Conservation (phyloP, 1,140 invertebrate species). For the Caenorhabditis briggsae region DNA sequence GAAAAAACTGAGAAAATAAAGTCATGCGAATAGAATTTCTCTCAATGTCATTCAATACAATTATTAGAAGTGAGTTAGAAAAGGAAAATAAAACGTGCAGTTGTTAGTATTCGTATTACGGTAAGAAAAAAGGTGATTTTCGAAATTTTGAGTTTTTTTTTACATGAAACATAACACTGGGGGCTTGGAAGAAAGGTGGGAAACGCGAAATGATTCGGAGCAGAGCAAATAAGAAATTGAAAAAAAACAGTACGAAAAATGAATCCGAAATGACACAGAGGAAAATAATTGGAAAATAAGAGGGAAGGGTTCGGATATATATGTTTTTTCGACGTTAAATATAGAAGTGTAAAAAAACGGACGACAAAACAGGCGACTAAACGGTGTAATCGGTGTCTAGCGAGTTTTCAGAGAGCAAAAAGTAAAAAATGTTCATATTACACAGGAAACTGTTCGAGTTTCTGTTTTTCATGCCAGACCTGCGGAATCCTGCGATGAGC, state of each 20-base stretch:
- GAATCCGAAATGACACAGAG: constrained; percentile 52
- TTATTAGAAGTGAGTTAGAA: not conserved
- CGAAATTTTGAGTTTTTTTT: not conserved
- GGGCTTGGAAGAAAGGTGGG: constrained; percentile 8
- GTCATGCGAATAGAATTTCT: not conserved
- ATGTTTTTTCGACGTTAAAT: not conserved
- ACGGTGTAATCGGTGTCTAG: constrained; percentile 53
- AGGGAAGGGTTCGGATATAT: not conserved
- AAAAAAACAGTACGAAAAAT: constrained; percentile 2
- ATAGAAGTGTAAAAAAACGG: constrained; percentile 42
- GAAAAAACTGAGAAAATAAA: not conserved
- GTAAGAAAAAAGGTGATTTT: not conserved
- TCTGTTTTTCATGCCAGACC: constrained; percentile 52
- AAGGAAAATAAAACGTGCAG: no score
- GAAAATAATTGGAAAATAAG: constrained; percentile 17
- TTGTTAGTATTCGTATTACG: constrained; percentile 13
- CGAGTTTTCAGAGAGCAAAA: not conserved
- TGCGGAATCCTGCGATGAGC: constrained; percentile 56
- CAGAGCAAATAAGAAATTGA: constrained; percentile 17
- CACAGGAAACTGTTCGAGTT: not conserved
- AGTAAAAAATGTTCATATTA: not conserved
- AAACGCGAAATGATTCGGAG: constrained; percentile 19
- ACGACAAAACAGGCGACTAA: constrained; percentile 53
- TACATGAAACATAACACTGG: constrained; percentile 51
- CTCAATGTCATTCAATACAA: not conserved